These are phyloP conservation scores for Drosophila cardini DNA, from an alignment of 1,140 invertebrate species.

Conservation along the genomic window DNA sequence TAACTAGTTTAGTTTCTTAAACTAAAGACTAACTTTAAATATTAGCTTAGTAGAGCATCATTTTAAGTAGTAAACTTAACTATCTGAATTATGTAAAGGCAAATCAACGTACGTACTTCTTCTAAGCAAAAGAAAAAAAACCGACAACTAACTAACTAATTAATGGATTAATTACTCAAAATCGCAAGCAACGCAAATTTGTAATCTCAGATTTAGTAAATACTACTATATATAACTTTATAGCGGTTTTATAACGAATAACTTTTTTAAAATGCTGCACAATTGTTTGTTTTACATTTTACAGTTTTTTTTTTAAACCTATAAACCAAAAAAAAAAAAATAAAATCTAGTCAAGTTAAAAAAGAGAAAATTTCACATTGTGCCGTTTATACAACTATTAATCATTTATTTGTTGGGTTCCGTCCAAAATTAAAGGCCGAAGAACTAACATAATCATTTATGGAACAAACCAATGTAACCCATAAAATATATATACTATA, in stretches of 20 bases:
- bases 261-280: constrained; percentile 33
- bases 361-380: constrained; percentile 27
- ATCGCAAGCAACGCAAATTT: constrained; percentile 46
- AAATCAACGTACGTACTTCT: constrained; percentile 11
- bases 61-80: constrained; percentile 23
- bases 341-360: constrained; percentile 36
- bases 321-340: neutral
- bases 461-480: neutral
- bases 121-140: neutral
- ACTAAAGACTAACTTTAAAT: constrained; percentile 35
- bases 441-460: constrained; percentile 15
- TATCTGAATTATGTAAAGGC: constrained; percentile 14
- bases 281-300: constrained; percentile 25
- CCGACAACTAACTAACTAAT: neutral
- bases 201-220: constrained; percentile 19
- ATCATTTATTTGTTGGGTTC: constrained; percentile 62
- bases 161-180: constrained; percentile 10
- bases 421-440: constrained; percentile 59
- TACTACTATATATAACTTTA: neutral
- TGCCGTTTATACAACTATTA: constrained; percentile 40
- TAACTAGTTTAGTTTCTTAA: constrained; percentile 26
- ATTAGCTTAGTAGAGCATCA: constrained; percentile 43
- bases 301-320: neutral
- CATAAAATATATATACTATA: constrained; percentile 19
- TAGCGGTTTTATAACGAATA: constrained; percentile 18